Evolutionary conservation across 1,140 invertebrate genomes (phyloP), one percentile per base, ranked within the genome.

Genomic region (Cydia amplana): DNA sequence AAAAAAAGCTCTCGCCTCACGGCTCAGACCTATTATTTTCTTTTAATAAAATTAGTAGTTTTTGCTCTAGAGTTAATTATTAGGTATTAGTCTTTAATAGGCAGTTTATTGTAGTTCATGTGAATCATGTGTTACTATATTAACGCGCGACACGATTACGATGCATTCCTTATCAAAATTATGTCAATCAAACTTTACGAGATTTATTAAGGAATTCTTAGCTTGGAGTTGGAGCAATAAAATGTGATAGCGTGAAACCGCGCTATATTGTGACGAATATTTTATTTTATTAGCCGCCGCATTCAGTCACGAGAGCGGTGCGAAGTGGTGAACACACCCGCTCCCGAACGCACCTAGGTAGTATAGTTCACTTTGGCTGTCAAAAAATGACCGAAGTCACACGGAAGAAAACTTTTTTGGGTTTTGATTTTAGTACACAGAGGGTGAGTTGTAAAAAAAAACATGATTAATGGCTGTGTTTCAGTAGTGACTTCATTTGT

Each of bases 401-500:
- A 67, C 82, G 77, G 79, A 87, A 83, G 74, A 90, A 90, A 90
- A 91, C 94, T 81, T 96, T 95, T 92, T 93, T 97, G 77, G 96
- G 96, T 74, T 94, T 97, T 74, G 96, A 97, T 93, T 94, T 97
- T 83, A 97, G 96, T 87, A 97, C 96, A 23, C 96, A 97, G 90
- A 96, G 96, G 94, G 96, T 97, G 94, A 93, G 85, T 84, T 78
- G 75, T 77, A 40, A 74, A 28, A 28, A 82, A 25, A n/a, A n/a
- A 20, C n/a, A 28, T 73, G 40, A 14, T 51, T 23, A 49, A 16
- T 73, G 72, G 51, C 1, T 28, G 28, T 70, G 49, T 51, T 9
- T 18, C n/a, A 3, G n/a, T n/a, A 6, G 14, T 55, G 36, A 51
- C 0, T 36, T 67, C 23, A 32, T 32, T 67, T 67, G 25, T 32